A percentile compares a stretch with the other conserved stretches of the same genome.
phyloP scores from a whole-genome alignment of 2,113 vertebrate species.

The Nothocercus julius region DNA sequence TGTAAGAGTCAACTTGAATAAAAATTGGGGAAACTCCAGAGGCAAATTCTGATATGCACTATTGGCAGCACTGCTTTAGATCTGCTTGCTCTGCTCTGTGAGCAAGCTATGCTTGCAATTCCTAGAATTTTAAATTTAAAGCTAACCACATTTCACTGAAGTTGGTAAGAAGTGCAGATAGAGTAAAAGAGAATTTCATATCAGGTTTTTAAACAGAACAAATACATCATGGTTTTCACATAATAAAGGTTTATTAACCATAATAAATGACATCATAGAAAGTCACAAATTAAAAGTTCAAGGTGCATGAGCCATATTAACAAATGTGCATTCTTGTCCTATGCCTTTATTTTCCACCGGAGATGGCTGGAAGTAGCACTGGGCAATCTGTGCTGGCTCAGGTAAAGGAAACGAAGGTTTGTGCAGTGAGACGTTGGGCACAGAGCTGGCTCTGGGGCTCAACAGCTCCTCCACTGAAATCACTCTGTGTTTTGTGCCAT shows the following conservation, averaged over 20 bases:
- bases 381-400: conserved; percentile 23
- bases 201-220: background rate
- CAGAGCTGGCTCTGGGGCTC: background rate
- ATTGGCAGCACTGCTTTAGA: conserved; percentile 8
- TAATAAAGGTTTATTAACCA: conserved; percentile 47
- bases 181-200: background rate
- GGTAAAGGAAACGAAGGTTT: background rate
- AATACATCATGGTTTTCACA: background rate
- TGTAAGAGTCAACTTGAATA: conserved; percentile 13
- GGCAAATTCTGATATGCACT: background rate
- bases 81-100: conserved; percentile 1
- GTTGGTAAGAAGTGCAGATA: background rate
- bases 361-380: conserved; percentile 7
- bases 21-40: conserved; percentile 16
- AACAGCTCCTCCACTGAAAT: conserved; percentile 5
- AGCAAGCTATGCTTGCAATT: background rate
- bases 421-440: background rate
- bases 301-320: conserved; percentile 20
- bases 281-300: conserved; percentile 22
- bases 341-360: conserved; percentile 12
- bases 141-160: background rate
- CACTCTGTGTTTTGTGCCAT: background rate
- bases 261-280: conserved; percentile 9
- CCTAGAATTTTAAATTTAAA: background rate
- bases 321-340: conserved; percentile 11